A percentile compares a stretch with the other conserved stretches of the same genome.
These are phyloP conservation scores for Anser cygnoides DNA, from an alignment of 2,113 vertebrate species.

Conservation along the genomic window DNA sequence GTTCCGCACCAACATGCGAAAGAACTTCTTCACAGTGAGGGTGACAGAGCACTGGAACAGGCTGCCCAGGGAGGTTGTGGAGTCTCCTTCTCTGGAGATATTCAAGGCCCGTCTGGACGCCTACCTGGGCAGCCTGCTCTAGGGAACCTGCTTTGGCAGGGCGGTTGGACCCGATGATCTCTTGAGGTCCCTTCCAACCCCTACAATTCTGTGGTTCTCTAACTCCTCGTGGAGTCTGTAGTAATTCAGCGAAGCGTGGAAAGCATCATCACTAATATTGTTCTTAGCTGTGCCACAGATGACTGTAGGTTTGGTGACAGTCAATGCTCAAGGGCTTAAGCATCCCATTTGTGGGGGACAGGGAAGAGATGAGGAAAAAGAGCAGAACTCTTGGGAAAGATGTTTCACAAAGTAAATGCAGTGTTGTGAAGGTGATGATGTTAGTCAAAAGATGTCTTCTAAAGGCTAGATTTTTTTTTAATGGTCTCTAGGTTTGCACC, in stretches of 20 bases:
- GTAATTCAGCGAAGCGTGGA: neutral
- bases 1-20: no score
- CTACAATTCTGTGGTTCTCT: no score
- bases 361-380: neutral
- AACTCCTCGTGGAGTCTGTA: neutral
- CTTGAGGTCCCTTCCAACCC: no score
- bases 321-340: neutral
- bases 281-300: neutral
- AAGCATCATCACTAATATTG: neutral
- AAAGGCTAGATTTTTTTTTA: neutral
- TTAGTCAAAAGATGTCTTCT: neutral
- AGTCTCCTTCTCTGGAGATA: no score
- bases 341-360: neutral
- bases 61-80: no score
- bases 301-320: neutral
- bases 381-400: neutral
- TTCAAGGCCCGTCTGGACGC: no score
- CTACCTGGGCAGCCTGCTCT: no score
- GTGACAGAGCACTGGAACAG: no score
- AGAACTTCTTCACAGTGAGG: no score
- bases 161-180: no score
- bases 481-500: neutral
- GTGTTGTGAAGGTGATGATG: rapidly evolving
- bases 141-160: no score
- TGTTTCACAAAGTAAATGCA: neutral